A percentile compares a stretch with the other conserved stretches of the same genome.
Evolutionary conservation across 2,797 vertebrate species (phyloP).

Genomic region (Scleropages formosus): DNA sequence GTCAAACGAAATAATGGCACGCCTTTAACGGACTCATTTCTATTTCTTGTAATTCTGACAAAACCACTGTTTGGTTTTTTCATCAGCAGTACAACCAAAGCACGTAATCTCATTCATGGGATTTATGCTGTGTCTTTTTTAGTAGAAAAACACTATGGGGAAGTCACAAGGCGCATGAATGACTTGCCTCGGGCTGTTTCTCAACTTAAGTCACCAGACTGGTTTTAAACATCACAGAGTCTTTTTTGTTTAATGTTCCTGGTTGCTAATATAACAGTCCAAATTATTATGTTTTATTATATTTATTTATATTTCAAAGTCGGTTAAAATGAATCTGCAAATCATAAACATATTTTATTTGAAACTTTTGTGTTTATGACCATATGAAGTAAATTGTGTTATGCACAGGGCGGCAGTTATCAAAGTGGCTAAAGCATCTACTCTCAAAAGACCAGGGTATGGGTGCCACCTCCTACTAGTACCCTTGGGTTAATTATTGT

Average conservation of each 20-base stretch:
- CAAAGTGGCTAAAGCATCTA: no score
- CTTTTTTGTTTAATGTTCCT: not conserved
- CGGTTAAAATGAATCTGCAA: no score
- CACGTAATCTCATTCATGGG: constrained; percentile 14
- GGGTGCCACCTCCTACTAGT: no score
- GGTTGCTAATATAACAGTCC: not conserved
- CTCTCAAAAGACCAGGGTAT: no score
- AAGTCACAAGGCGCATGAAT: constrained; percentile 8
- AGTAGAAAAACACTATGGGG: not conserved
- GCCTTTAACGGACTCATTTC: constrained; percentile 5
- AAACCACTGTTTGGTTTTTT: not conserved
- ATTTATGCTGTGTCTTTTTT: not conserved
- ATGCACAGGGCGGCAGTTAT: no score
- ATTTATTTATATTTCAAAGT: no score
- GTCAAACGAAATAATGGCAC: not conserved
- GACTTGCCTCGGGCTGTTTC: constrained; percentile 6
- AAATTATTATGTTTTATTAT: no score
- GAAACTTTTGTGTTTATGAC: no score
- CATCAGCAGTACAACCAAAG: not conserved
- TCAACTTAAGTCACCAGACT: not conserved
- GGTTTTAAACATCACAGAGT: not conserved
- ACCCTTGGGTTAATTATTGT: no score
- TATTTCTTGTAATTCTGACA: constrained; percentile 18
- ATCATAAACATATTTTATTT: no score
- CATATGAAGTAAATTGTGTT: no score